phyloP scores from a whole-genome alignment of 1,140 invertebrate species.

The Probaryconus sp. region DNA sequence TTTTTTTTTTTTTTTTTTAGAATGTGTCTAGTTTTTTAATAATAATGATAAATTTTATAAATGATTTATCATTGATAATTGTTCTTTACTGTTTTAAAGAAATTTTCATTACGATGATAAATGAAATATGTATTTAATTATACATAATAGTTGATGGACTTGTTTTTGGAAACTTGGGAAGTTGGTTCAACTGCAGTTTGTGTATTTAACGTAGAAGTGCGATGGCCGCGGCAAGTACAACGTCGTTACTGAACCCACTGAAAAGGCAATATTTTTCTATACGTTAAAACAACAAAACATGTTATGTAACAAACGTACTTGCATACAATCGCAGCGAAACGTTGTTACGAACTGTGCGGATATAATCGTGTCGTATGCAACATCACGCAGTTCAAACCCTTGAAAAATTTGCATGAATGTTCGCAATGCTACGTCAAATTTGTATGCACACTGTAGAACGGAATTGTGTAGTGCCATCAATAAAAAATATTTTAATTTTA shows the following conservation, averaged over 20 bases:
- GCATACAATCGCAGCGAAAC: slow-evolving; percentile 4
- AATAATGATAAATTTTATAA: no score
- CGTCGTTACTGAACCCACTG: background rate
- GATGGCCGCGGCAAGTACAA: background rate
- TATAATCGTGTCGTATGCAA: slow-evolving; percentile 21
- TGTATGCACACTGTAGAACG: background rate
- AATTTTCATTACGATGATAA: no score
- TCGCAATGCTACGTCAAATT: background rate
- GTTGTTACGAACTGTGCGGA: slow-evolving; percentile 1
- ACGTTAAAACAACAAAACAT: background rate
- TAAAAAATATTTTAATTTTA: slow-evolving; percentile 15
- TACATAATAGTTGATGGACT: no score
- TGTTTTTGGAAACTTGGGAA: background rate
- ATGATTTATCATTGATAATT: no score
- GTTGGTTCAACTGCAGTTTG: background rate
- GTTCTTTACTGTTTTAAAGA: no score
- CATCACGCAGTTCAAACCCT: slow-evolving; percentile 16
- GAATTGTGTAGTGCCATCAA: slow-evolving; percentile 3
- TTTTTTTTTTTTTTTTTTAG: no score
- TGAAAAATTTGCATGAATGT: slow-evolving; percentile 16
- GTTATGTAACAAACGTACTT: slow-evolving; percentile 10
- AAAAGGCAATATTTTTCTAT: slow-evolving; percentile 7
- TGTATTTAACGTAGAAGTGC: slow-evolving; percentile 1
- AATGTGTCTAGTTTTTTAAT: no score
- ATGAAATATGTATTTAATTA: no score